These are phyloP conservation scores for Acronicta alni DNA, from an alignment of 2,888 invertebrate species.

Conservation along the genomic window DNA sequence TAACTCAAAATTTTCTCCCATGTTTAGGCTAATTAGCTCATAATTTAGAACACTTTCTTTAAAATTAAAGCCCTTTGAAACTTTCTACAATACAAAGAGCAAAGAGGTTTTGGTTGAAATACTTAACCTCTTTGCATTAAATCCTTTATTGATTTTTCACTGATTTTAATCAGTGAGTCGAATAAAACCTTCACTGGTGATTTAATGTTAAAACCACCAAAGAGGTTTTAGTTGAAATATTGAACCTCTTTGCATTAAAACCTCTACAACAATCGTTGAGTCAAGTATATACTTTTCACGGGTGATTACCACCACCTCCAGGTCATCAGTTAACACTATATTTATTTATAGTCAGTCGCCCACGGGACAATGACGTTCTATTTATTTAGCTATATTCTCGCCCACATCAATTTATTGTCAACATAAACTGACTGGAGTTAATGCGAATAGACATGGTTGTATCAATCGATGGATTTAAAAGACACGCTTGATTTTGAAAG, in stretches of 20 bases:
- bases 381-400: slow-evolving; percentile 45
- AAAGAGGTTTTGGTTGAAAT: no score
- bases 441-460: slow-evolving; percentile 36
- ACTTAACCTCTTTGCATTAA: no score
- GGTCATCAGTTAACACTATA: slow-evolving; percentile 26
- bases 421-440: slow-evolving; percentile 35
- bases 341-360: slow-evolving; percentile 54
- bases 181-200: no score
- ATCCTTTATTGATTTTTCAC: no score
- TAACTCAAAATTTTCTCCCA: no score
- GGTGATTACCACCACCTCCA: slow-evolving; percentile 41
- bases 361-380: slow-evolving; percentile 42
- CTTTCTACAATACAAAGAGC: no score
- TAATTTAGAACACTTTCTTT: no score
- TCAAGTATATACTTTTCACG: slow-evolving; percentile 37
- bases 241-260: background rate
- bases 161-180: no score
- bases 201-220: no score
- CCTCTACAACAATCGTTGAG: slow-evolving; percentile 4
- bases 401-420: slow-evolving; percentile 46
- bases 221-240: no score
- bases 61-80: no score
- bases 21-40: no score
- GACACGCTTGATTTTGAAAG: background rate
- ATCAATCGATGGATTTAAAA: slow-evolving; percentile 15